Conservation (phyloP, 2,888 invertebrate species). For the Magallana nippona region DNA sequence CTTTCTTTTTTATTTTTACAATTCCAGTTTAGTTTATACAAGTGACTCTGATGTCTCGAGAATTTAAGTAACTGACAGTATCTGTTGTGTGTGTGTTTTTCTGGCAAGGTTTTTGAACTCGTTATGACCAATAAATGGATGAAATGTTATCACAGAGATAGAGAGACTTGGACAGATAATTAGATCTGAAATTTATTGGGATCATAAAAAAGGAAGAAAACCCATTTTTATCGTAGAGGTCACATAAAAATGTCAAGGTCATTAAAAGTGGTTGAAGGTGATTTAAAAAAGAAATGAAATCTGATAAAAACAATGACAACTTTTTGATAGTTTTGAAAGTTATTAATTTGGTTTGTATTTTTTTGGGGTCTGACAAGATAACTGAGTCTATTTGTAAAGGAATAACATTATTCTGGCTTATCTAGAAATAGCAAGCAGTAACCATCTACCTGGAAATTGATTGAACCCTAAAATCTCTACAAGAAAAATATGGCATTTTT, state of each 20-base stretch:
- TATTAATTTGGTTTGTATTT: not conserved
- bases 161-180: no score
- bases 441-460: slow-evolving; percentile 6
- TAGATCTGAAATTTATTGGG: no score
- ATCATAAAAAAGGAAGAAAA: no score
- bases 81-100: not conserved
- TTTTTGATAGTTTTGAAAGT: no score
- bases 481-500: slow-evolving; percentile 26
- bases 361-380: not conserved
- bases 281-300: no score
- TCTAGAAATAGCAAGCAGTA: not conserved
- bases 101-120: not conserved
- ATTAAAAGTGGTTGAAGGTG: no score
- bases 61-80: not conserved
- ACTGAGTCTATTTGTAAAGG: not conserved
- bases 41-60: not conserved
- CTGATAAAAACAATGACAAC: no score
- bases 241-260: no score
- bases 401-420: not conserved
- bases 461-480: not conserved
- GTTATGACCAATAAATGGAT: not conserved
- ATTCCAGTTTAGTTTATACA: not conserved
- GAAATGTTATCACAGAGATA: no score
- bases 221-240: no score
- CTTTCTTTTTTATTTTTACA: not conserved